phyloP scores from a whole-genome alignment of 2,797 vertebrate species.

The Pogoniulus pusillus region DNA sequence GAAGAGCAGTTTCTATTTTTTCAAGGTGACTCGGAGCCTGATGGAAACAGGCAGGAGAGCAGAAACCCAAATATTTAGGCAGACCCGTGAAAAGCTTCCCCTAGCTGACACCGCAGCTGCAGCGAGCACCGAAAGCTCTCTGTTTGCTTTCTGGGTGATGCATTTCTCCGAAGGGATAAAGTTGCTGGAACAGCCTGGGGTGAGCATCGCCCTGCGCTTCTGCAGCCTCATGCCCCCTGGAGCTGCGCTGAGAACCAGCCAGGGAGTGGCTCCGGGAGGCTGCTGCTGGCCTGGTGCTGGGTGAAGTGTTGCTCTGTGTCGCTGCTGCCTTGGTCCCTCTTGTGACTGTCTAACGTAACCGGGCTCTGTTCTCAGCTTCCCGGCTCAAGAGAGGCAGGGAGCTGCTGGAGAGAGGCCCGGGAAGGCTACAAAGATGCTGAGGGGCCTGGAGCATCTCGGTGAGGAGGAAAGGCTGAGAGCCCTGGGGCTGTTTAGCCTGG shows the following conservation, averaged over 20 bases:
- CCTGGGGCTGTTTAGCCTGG: too few relatives aligned
- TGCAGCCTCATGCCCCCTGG: neutral
- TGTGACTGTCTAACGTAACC: too few relatives aligned
- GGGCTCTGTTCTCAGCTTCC: too few relatives aligned
- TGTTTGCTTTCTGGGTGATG: neutral
- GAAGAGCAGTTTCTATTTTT: conserved; percentile 22
- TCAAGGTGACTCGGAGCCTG: neutral
- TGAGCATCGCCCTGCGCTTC: neutral
- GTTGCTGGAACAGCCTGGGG: neutral
- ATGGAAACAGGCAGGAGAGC: neutral
- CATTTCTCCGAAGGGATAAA: neutral
- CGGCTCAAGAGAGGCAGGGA: too few relatives aligned
- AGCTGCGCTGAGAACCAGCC: neutral
- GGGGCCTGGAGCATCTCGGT: too few relatives aligned
- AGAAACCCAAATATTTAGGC: conserved; percentile 66
- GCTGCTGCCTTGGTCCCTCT: too few relatives aligned
- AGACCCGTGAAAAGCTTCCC: neutral
- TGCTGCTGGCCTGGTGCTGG: neutral
- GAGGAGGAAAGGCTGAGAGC: too few relatives aligned
- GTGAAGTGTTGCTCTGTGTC: neutral
- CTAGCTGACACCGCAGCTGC: neutral
- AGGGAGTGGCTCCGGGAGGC: fast-evolving
- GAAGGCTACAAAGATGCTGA: too few relatives aligned
- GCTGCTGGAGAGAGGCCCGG: too few relatives aligned
- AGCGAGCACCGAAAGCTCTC: neutral